A percentile compares a stretch with the other conserved stretches of the same genome.
Evolutionary conservation across 2,113 vertebrate species (phyloP).

Genomic region (Takifugu bimaculatus): DNA sequence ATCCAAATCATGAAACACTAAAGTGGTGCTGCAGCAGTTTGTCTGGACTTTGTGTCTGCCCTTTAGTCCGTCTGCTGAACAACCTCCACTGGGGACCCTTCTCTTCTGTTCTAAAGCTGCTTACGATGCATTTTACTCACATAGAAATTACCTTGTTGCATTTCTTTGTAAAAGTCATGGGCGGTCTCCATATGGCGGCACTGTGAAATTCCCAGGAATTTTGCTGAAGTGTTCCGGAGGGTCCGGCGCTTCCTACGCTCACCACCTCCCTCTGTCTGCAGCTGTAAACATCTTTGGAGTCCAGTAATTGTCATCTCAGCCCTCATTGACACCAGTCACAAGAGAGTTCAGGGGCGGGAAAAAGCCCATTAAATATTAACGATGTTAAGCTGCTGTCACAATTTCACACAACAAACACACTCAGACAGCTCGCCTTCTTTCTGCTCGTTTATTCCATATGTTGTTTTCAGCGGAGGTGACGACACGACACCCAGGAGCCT

Average conservation of each 20-base stretch:
- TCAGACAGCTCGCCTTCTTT: conserved; percentile 38
- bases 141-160: too few species aligned
- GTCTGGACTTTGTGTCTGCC: too few species aligned
- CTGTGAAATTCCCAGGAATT: too few species aligned
- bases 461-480: conserved; percentile 9
- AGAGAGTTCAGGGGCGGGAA: conserved; percentile 32
- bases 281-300: conserved; percentile 39
- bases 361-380: conserved; percentile 71
- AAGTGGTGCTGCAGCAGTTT: too few species aligned
- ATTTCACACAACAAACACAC: conserved; percentile 57
- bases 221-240: too few species aligned
- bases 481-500: conserved; percentile 4
- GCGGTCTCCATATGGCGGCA: too few species aligned
- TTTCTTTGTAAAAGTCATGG: too few species aligned
- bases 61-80: too few species aligned
- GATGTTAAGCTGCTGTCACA: conserved; percentile 65
- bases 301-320: conserved; percentile 64
- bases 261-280: background rate
- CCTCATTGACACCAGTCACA: conserved; percentile 54
- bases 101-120: too few species aligned
- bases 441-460: conserved; percentile 17
- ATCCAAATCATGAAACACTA: too few species aligned
- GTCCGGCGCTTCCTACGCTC: background rate
- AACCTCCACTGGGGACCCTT: too few species aligned
- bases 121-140: too few species aligned